Evolutionary conservation across 2,888 invertebrate species (phyloP).

Genomic region (Drosophila quasianomalipes): DNA sequence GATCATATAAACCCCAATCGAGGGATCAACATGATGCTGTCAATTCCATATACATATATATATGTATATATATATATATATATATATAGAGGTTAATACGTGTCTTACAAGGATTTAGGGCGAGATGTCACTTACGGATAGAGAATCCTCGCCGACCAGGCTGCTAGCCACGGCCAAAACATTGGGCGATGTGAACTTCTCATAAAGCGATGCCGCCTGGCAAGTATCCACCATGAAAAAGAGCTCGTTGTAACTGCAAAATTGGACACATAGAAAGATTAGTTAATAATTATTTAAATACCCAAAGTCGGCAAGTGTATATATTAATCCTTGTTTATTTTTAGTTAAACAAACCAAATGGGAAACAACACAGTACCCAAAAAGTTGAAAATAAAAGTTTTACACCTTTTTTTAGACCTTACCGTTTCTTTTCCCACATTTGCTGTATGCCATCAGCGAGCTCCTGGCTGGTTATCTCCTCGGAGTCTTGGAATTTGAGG

Average conservation of each 20-base stretch:
- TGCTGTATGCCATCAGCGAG: constrained; percentile 99
- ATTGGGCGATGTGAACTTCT: constrained; percentile 98
- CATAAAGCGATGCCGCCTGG: constrained; percentile 99
- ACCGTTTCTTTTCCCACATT: constrained; percentile 99
- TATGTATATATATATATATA: background rate
- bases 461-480: constrained; percentile 99
- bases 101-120: background rate
- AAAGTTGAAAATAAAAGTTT: background rate
- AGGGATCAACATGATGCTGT: constrained; percentile 98
- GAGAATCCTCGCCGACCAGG: constrained; percentile 98
- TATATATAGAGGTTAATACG: background rate
- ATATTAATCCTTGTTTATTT: background rate
- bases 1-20: constrained; percentile 99
- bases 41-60: background rate
- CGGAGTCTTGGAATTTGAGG: constrained; percentile 99
- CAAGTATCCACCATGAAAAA: constrained; percentile 99
- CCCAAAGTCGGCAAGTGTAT: background rate
- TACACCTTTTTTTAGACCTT: background rate
- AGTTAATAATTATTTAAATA: background rate
- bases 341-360: background rate
- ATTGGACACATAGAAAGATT: background rate
- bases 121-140: constrained; percentile 89
- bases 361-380: background rate
- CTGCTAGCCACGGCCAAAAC: constrained; percentile 99
- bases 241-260: constrained; percentile 96